Conservation (phyloP, 1,140 invertebrate genomes). For the Nasonia longicornis region DNA sequence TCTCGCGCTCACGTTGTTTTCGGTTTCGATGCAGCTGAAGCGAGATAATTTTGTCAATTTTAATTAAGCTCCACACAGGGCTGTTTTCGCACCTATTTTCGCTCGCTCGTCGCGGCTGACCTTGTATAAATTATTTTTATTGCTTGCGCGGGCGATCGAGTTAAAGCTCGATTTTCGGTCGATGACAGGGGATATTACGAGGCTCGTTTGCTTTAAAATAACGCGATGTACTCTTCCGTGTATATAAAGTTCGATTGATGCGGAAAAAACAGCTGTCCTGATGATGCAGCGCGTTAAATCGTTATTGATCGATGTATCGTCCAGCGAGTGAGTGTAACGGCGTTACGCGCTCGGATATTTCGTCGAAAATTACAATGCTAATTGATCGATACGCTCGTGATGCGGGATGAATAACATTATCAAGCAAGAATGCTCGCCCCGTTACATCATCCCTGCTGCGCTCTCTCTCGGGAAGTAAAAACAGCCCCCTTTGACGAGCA, state of each 20-base stretch:
- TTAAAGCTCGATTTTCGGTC: not conserved
- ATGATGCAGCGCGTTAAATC: too few relatives aligned
- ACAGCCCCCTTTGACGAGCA: too few relatives aligned
- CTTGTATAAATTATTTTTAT: constrained; percentile 5
- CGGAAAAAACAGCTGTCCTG: not conserved
- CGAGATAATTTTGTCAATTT: constrained; percentile 13
- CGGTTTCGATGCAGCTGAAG: not conserved
- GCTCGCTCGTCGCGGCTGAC: not conserved
- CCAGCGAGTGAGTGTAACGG: not conserved
- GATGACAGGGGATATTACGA: not conserved
- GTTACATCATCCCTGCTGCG: too few relatives aligned
- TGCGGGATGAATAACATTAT: too few relatives aligned
- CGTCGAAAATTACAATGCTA: not conserved
- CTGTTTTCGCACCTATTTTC: not conserved
- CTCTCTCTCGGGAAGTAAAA: too few relatives aligned
- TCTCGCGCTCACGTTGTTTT: not conserved
- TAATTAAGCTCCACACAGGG: not conserved
- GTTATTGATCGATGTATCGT: not conserved
- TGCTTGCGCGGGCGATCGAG: not conserved
- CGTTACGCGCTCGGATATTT: not conserved
- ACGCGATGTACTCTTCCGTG: not conserved
- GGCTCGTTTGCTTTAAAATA: not conserved
- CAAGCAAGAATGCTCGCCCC: too few relatives aligned
- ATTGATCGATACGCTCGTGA: not conserved
- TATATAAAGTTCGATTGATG: not conserved